phyloP scores from a whole-genome alignment of 2,888 invertebrate species.

The Hirtodrosophila alboralis region DNA sequence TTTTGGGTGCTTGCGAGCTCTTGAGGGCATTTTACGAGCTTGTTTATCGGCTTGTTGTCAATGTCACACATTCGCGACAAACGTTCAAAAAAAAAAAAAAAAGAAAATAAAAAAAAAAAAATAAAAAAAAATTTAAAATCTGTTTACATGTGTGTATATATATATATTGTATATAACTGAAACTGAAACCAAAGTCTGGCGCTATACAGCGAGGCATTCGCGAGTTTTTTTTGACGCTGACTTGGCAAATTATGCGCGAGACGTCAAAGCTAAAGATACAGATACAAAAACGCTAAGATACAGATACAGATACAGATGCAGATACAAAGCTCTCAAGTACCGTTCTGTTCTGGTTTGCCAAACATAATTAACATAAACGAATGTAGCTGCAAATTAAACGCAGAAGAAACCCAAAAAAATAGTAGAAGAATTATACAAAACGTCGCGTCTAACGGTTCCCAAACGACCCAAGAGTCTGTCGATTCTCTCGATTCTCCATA shows the following conservation, averaged over 20 bases:
- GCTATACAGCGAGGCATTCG: slow-evolving; percentile 41
- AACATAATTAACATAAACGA: slow-evolving; percentile 67
- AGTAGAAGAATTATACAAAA: slow-evolving; percentile 1
- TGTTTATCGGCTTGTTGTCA: slow-evolving; percentile 54
- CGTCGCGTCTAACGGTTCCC: slow-evolving; percentile 23
- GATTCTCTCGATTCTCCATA: too few species aligned
- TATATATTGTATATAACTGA: slow-evolving; percentile 25
- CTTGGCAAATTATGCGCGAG: slow-evolving; percentile 42
- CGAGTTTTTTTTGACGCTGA: slow-evolving; percentile 36
- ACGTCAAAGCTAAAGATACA: slow-evolving; percentile 2
- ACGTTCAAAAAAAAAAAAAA: slow-evolving; percentile 34
- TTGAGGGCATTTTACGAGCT: slow-evolving; percentile 47
- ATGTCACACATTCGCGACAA: slow-evolving; percentile 43
- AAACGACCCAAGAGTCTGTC: slow-evolving; percentile 5
- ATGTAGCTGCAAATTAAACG: slow-evolving; percentile 52
- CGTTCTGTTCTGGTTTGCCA: slow-evolving; percentile 54
- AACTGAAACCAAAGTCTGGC: slow-evolving; percentile 49
- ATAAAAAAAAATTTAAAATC: slow-evolving; percentile 6
- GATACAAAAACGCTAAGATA: slow-evolving; percentile 3
- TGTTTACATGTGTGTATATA: not conserved
- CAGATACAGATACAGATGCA: not conserved
- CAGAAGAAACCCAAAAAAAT: not conserved
- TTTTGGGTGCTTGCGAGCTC: slow-evolving; percentile 4
- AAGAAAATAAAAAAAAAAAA: too few species aligned
- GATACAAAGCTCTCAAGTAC: slow-evolving; percentile 17